These are phyloP conservation scores for Amaurobius ferox DNA, from an alignment of 2,888 invertebrate genomes.

Conservation along the genomic window DNA sequence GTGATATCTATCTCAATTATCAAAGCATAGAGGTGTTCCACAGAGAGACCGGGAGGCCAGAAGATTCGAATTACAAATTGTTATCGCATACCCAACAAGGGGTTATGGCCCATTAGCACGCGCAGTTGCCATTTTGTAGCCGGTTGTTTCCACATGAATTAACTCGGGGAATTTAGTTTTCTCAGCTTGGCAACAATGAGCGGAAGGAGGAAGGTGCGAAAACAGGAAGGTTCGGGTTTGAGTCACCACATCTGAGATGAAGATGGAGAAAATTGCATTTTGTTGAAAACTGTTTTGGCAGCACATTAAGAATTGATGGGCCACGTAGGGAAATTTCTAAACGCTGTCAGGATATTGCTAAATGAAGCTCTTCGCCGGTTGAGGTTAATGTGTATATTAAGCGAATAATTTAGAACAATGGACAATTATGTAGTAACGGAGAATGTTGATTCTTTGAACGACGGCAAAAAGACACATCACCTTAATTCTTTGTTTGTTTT, in stretches of 20 bases:
- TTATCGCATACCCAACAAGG: slow-evolving; percentile 30
- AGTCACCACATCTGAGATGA: background rate
- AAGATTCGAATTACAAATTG: slow-evolving; percentile 19
- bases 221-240: background rate
- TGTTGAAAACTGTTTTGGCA: too few relatives aligned
- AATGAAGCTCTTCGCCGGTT: too few relatives aligned
- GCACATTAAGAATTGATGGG: too few relatives aligned
- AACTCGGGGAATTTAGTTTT: slow-evolving; percentile 10
- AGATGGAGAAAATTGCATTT: too few relatives aligned
- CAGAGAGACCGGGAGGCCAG: background rate
- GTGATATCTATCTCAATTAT: slow-evolving; percentile 13
- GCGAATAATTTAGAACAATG: too few relatives aligned
- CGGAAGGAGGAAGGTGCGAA: background rate
- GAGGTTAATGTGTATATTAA: too few relatives aligned
- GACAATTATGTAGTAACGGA: too few relatives aligned
- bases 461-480: too few relatives aligned
- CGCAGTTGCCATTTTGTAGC: slow-evolving; percentile 15
- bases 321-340: too few relatives aligned
- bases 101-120: slow-evolving; percentile 26
- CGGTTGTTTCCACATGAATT: slow-evolving; percentile 19
- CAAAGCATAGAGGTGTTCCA: background rate
- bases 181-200: background rate
- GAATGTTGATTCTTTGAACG: too few relatives aligned
- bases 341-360: too few relatives aligned
- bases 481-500: too few relatives aligned